These are phyloP conservation scores for Listrodromus nycthemerus DNA, from an alignment of 2,888 invertebrate species.

Conservation along the genomic window DNA sequence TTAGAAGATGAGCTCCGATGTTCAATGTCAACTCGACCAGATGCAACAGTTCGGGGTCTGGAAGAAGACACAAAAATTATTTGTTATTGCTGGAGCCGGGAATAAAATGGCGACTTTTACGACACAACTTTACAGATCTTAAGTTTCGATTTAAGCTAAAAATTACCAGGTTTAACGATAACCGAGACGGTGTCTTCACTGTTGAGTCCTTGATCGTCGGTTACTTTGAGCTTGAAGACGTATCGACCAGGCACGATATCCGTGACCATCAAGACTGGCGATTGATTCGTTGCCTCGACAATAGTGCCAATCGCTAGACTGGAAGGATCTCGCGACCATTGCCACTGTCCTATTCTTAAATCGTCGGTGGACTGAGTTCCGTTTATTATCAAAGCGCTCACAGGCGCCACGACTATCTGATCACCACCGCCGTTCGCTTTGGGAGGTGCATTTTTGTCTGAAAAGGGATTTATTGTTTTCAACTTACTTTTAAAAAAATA, in stretches of 20 bases:
- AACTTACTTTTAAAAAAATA: not conserved
- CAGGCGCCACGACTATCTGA: constrained; percentile 91
- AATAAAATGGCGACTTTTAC: not conserved
- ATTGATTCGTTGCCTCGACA: constrained; percentile 90
- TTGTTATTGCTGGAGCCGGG: not conserved
- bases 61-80: constrained; percentile 69
- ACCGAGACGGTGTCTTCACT: constrained; percentile 93
- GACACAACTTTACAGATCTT: not conserved
- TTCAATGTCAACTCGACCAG: constrained; percentile 93
- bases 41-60: constrained; percentile 90
- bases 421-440: constrained; percentile 96
- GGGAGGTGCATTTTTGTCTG: constrained; percentile 95
- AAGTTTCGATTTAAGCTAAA: constrained; percentile 8
- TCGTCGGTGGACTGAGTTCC: constrained; percentile 95
- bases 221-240: constrained; percentile 94
- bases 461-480: constrained; percentile 29
- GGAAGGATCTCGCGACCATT: constrained; percentile 92
- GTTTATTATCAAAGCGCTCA: constrained; percentile 91
- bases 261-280: constrained; percentile 92
- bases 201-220: constrained; percentile 94
- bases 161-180: constrained; percentile 89
- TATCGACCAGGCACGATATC: constrained; percentile 95
- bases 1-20: constrained; percentile 89
- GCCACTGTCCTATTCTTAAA: constrained; percentile 93
- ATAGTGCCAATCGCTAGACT: constrained; percentile 94